Evolutionary conservation across 2,888 invertebrate genomes (phyloP).

Genomic region (Axea sp.): DNA sequence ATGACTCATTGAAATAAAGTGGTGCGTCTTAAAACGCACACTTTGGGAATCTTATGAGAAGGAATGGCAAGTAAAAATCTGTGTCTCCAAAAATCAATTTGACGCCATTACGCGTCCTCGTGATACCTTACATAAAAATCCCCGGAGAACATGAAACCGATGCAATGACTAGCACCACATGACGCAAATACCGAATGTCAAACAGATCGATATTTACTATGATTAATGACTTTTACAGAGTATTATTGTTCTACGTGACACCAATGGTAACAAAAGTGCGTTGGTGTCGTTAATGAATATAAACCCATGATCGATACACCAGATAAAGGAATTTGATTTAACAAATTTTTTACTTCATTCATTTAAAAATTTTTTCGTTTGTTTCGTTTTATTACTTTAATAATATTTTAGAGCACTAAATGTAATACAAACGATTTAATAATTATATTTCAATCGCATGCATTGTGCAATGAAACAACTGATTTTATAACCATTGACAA

Average conservation of each 20-base stretch:
- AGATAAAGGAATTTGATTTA: conserved; percentile 8
- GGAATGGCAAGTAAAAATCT: conserved; percentile 30
- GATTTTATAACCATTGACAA: too few relatives aligned
- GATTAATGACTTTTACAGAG: conserved; percentile 64
- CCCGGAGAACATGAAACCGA: conserved; percentile 53
- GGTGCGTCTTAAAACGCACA: conserved; percentile 31
- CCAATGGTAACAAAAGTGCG: conserved; percentile 40
- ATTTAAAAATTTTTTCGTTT: not conserved
- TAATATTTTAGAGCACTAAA: too few relatives aligned
- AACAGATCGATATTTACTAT: conserved; percentile 69
- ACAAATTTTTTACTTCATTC: not conserved
- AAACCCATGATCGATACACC: conserved; percentile 29
- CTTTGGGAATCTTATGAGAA: conserved; percentile 38
- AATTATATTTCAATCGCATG: too few relatives aligned
- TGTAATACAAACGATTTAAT: too few relatives aligned
- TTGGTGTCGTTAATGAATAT: conserved; percentile 17
- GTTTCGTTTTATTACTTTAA: not conserved
- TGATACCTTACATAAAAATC: conserved; percentile 48
- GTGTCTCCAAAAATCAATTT: conserved; percentile 58
- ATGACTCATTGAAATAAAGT: conserved; percentile 51
- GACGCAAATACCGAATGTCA: conserved; percentile 65
- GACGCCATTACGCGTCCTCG: conserved; percentile 56
- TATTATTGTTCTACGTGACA: conserved; percentile 46
- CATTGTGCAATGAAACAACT: too few relatives aligned
- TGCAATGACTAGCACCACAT: conserved; percentile 63